A percentile compares a stretch with the other conserved stretches of the same genome.
These are phyloP conservation scores for Dasyprocta punctata DNA, from an alignment of 2,113 vertebrate genomes.

Conservation along the genomic window DNA sequence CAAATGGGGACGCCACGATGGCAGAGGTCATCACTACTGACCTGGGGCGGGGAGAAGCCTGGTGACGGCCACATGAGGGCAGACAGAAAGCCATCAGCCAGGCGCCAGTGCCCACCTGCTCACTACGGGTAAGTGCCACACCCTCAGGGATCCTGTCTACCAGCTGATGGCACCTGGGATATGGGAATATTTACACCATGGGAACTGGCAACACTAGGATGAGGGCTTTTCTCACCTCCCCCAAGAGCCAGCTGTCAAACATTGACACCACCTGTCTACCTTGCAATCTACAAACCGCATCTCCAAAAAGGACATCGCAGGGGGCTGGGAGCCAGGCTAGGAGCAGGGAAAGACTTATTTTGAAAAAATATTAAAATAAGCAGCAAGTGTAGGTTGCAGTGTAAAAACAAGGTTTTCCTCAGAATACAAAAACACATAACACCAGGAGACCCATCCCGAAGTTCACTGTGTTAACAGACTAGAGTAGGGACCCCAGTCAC, in stretches of 20 bases:
- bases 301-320: neutral
- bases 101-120: neutral
- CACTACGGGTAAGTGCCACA: neutral
- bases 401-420: neutral
- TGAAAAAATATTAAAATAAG: neutral
- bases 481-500: no score
- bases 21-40: no score
- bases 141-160: neutral
- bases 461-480: neutral
- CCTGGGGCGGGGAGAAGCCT: neutral
- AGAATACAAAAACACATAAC: neutral
- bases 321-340: no score
- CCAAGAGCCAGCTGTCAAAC: neutral
- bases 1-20: neutral
- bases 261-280: accelerated
- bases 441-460: neutral
- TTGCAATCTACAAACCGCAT: accelerated
- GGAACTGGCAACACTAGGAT: neutral
- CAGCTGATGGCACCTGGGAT: neutral
- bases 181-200: neutral
- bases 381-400: neutral
- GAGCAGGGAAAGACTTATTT: neutral
- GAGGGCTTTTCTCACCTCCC: neutral
- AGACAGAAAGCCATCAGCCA: neutral
- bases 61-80: accelerated